Conservation (phyloP, 2,888 invertebrate species). For the Phoenoteleia sp. region DNA sequence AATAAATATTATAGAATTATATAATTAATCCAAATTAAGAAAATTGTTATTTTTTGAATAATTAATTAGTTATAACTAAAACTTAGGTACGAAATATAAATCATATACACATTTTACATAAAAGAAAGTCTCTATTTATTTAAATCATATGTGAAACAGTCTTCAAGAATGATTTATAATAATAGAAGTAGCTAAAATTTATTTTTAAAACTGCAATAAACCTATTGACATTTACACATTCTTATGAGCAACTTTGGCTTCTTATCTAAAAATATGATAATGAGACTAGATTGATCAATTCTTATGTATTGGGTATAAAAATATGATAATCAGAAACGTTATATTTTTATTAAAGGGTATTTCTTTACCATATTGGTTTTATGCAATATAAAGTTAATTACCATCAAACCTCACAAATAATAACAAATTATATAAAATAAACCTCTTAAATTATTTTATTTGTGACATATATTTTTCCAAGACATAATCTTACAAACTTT, state of each 20-base stretch:
- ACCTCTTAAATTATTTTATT: conserved; percentile 35
- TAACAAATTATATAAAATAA: conserved; percentile 21
- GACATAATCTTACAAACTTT: conserved; percentile 55
- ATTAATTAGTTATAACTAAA: no score
- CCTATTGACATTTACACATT: conserved; percentile 11
- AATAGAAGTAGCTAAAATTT: not conserved
- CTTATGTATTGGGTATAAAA: conserved; percentile 8
- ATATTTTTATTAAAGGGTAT: no score
- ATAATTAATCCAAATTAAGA: no score
- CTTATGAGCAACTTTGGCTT: not conserved
- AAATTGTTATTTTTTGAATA: no score
- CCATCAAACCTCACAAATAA: conserved; percentile 6
- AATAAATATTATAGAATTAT: no score
- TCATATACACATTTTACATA: conserved; percentile 46
- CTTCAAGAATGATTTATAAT: conserved; percentile 15
- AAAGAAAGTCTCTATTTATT: conserved; percentile 53
- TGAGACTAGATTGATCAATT: conserved; percentile 33
- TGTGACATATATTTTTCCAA: conserved; percentile 52
- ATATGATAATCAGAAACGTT: no score
- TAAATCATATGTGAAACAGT: conserved; percentile 44
- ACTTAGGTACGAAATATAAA: no score
- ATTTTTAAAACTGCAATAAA: not conserved
- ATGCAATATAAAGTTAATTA: conserved; percentile 20
- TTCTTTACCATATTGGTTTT: not conserved
- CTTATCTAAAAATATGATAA: conserved; percentile 19